Base-by-base conservation (phyloP, 2,888 invertebrate species). In the Oeneis ivallda region DNA sequence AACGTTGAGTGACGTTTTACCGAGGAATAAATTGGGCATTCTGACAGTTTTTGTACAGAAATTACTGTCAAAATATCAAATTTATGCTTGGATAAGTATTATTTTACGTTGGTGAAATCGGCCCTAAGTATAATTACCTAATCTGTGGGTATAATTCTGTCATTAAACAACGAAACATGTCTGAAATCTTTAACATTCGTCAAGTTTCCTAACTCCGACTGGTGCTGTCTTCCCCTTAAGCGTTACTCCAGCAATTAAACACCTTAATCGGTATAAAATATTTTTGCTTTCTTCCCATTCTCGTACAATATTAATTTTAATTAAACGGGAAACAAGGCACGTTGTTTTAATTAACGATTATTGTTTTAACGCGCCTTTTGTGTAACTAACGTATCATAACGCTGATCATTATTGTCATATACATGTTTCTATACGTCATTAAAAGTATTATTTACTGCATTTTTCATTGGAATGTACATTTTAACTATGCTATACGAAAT, bases 261-360 rank as follows among this genome's bases (percentile, higher is more conserved):
- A 75, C 72, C 62, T 70, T 67, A 75, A 74, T 75, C 72, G 72
- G 74, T 75, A 74, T 70, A 71, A 76, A 75, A 75, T 75, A 77
- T 75, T 76, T 74, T 73, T 70, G 70, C 74, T 72, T 68, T 71
- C 73, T 60, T 67, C 65, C 56, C 47, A 41, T 66, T 66, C 69
- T 71, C 68, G 69, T 70, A 64, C 72, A 64, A 69, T 74, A 76
- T 76, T 76, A 75, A 70, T 75, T 77, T 75, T 76, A 76, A 78
- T 76, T 76, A 74, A 75, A 73, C 60, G 58, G 57, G 61, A 74
- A 71, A 41, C 66, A 67, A 70, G 68, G 62, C 58, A 64, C 47
- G 69, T 64, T 68, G 45, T 66, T 66, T 68, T 61, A 60, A 68
- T 68, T 66, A 62, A 69, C 62, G 65, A 66, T 65, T 68, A 68